Evolutionary conservation across 2,797 vertebrate species (phyloP).

Genomic region (Tragelaphus oryx): DNA sequence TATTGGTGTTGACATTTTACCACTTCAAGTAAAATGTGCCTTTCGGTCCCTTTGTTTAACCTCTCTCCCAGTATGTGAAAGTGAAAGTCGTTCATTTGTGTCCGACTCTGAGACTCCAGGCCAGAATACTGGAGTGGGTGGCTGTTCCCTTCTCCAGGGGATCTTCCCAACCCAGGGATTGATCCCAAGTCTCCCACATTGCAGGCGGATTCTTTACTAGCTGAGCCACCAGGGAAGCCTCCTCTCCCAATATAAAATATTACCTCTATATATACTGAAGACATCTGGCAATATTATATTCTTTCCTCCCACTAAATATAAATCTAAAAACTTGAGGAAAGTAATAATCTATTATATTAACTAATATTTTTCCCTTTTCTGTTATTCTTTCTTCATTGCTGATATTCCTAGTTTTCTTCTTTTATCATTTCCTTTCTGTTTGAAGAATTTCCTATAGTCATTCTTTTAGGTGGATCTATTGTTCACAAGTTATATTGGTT

Average conservation of each 20-base stretch:
- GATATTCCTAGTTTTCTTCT: not conserved
- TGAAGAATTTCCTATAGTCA: not conserved
- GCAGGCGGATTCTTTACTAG: too few relatives aligned
- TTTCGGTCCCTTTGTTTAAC: not conserved
- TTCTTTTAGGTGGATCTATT: not conserved
- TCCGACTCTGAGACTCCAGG: not conserved
- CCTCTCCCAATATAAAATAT: not conserved
- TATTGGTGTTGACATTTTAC: not conserved
- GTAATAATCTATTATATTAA: not conserved
- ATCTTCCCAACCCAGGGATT: too few relatives aligned
- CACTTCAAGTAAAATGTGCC: not conserved
- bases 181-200: too few relatives aligned
- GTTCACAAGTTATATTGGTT: not conserved
- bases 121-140: too few relatives aligned
- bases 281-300: not conserved
- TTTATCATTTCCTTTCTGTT: not conserved
- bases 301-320: slow-evolving; percentile 24
- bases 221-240: too few relatives aligned
- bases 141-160: too few relatives aligned
- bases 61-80: not conserved
- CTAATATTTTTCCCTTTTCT: not conserved
- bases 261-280: not conserved
- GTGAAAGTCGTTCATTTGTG: not conserved
- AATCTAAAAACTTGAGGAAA: slow-evolving; percentile 32
- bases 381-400: not conserved